A percentile compares a stretch with the other conserved stretches of the same genome.
These are phyloP conservation scores for Synanthedon andrenaeformis DNA, from an alignment of 2,888 invertebrate genomes.

Conservation along the genomic window DNA sequence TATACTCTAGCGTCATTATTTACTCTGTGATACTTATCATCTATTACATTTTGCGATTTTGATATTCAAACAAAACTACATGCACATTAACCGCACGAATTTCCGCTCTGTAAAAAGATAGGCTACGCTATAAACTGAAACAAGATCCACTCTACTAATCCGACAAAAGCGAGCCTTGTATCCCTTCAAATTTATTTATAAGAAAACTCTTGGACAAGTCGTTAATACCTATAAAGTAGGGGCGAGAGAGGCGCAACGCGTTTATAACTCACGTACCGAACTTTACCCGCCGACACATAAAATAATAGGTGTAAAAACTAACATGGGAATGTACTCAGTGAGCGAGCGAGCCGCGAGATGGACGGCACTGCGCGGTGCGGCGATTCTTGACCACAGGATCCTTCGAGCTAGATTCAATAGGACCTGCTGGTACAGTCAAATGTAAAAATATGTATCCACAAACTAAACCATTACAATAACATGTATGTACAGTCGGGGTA, in stretches of 20 bases:
- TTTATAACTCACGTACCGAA: constrained; percentile 72
- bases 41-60: too few species aligned
- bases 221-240: constrained; percentile 72
- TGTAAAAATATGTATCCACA: not conserved
- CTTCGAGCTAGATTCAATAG: not conserved
- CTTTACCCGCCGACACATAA: constrained; percentile 71
- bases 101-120: constrained; percentile 55
- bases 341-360: constrained; percentile 59
- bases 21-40: too few species aligned
- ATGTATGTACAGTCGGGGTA: too few species aligned
- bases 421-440: not conserved
- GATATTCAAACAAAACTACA: too few species aligned
- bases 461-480: not conserved
- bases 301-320: constrained; percentile 72
- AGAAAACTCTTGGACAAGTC: constrained; percentile 72
- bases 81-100: constrained; percentile 31
- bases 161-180: constrained; percentile 71
- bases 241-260: constrained; percentile 69
- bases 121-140: constrained; percentile 67
- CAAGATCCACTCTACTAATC: constrained; percentile 71
- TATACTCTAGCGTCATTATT: too few species aligned
- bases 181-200: constrained; percentile 72
- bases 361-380: constrained; percentile 30
- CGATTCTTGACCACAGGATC: constrained; percentile 13
- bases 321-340: constrained; percentile 71